Conservation (phyloP, 1,140 invertebrate genomes). For the Physella acuta region DNA sequence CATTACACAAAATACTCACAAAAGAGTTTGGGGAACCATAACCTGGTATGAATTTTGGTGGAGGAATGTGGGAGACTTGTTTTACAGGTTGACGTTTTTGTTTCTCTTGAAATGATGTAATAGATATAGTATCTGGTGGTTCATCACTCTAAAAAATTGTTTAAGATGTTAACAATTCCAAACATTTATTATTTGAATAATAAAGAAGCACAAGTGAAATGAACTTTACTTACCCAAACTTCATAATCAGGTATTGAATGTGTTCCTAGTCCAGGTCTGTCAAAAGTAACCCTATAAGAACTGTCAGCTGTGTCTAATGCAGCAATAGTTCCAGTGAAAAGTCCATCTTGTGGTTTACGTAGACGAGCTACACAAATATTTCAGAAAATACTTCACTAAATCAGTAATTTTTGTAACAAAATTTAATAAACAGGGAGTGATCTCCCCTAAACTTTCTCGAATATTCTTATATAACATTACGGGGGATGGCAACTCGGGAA, state of each 20-base stretch:
- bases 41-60: conserved; percentile 64
- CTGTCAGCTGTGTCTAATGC: conserved; percentile 96
- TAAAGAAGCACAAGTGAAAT: not conserved
- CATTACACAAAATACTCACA: not conserved
- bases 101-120: conserved; percentile 81
- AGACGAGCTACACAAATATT: conserved; percentile 64
- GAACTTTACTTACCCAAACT: conserved; percentile 78
- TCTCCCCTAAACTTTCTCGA: too few species aligned
- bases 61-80: conserved; percentile 60
- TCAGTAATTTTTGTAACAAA: too few species aligned
- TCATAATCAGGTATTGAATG: conserved; percentile 96
- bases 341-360: conserved; percentile 90
- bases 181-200: too few species aligned
- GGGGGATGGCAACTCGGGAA: too few species aligned
- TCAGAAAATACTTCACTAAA: too few species aligned
- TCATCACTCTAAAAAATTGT: conserved; percentile 74
- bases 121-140: conserved; percentile 83
- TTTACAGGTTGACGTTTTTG: conserved; percentile 67
- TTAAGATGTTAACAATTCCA: too few species aligned
- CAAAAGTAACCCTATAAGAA: conserved; percentile 96
- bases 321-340: conserved; percentile 94
- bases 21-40: conserved; percentile 55
- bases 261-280: conserved; percentile 87
- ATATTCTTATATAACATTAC: too few species aligned
- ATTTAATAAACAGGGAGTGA: too few species aligned